Conservation (phyloP, 92 coral and sea anemone species). For the Chrysogorgia sp. region DNA sequence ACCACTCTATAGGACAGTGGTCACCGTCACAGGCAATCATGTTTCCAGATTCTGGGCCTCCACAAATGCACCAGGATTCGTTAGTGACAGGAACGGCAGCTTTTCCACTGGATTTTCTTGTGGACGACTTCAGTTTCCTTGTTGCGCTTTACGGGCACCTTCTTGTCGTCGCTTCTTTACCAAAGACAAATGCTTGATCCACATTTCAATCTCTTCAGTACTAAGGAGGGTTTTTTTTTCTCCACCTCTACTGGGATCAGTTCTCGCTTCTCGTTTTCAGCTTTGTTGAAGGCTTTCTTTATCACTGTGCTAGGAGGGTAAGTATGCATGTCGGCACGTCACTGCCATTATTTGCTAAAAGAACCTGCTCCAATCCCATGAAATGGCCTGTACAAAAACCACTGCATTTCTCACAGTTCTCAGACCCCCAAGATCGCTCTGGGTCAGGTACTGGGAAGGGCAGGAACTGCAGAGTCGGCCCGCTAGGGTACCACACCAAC, state of each 20-base stretch:
- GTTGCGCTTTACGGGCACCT: conserved; percentile 54
- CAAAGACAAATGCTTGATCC: conserved; percentile 1
- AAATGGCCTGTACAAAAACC: conserved; percentile 53
- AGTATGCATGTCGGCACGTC: not conserved
- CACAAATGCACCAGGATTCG: conserved; percentile 65
- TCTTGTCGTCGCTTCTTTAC: conserved; percentile 10
- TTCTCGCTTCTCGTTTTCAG: no score
- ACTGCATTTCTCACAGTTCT: conserved; percentile 49
- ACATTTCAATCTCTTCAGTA: conserved; percentile 28
- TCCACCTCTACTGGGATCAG: conserved; percentile 39
- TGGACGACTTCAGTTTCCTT: conserved; percentile 22
- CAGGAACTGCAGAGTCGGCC: conserved; percentile 31
- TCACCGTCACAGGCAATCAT: no score
- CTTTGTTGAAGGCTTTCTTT: conserved; percentile 34
- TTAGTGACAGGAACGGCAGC: conserved; percentile 26
- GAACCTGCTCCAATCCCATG: conserved; percentile 40
- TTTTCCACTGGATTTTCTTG: conserved; percentile 3
- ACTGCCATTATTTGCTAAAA: no score
- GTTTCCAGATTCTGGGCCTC: conserved; percentile 61
- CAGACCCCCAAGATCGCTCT: conserved; percentile 53
- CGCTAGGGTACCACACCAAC: conserved; percentile 41
- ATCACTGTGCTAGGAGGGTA: conserved; percentile 54
- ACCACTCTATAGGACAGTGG: conserved; percentile 40
- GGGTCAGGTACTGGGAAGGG: no score
- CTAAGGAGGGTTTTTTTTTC: no score